These are phyloP conservation scores for Otolemur garnettii DNA, from an alignment of 2,113 vertebrate species.

Conservation along the genomic window DNA sequence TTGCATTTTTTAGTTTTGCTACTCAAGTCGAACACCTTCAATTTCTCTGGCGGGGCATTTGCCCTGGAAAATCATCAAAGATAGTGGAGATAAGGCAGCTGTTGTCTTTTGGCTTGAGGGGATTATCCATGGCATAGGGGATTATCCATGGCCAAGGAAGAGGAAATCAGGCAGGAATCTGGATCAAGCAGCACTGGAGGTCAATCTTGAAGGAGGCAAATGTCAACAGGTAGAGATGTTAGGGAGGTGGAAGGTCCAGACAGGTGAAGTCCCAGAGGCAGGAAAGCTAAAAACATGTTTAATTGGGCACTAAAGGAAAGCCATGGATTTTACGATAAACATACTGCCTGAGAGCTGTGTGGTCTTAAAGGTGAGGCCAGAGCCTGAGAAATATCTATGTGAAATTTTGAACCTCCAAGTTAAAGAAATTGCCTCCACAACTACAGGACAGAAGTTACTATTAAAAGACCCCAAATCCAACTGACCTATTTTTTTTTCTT, in stretches of 20 bases:
- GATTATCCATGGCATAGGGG: background rate
- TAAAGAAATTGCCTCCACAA: background rate
- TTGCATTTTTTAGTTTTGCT: background rate
- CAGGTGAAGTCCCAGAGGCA: background rate
- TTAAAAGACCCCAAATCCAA: background rate
- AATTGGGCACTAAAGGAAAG: background rate
- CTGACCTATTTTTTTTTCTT: no score
- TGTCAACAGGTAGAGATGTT: background rate
- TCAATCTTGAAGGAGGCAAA: background rate
- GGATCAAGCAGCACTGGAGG: no score
- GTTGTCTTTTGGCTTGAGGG: background rate
- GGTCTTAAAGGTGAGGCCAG: background rate
- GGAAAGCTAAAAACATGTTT: background rate
- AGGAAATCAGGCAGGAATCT: background rate
- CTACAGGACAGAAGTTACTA: background rate
- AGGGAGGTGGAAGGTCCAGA: background rate
- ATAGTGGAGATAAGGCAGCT: background rate
- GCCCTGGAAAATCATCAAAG: background rate
- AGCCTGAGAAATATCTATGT: background rate
- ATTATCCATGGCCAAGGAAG: background rate
- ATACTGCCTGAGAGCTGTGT: background rate
- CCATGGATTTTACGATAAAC: background rate
- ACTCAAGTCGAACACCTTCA: background rate
- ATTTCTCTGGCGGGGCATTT: background rate
- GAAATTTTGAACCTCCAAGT: background rate